Conservation (phyloP, 1,140 invertebrate species). For the Camponotus vicinus region DNA sequence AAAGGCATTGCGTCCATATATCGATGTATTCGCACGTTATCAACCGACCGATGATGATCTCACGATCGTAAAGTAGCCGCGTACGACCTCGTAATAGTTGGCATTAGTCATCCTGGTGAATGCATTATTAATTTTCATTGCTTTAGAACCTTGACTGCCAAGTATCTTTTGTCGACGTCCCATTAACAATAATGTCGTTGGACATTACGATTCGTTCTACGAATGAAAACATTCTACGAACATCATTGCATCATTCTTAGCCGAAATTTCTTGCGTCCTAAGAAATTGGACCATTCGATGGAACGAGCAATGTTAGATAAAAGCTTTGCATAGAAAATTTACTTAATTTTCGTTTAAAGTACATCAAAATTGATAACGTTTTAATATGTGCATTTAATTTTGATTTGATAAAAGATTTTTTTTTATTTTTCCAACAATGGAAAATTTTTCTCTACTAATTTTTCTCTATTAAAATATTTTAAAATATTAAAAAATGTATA, state of each 20-base stretch:
- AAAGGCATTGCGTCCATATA: conserved; percentile 4
- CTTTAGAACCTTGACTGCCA: conserved; percentile 59
- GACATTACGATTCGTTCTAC: conserved; percentile 38
- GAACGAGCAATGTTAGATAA: not conserved
- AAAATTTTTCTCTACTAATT: not conserved
- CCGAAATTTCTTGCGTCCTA: not conserved
- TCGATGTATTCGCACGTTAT: conserved; percentile 52
- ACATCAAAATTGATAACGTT: not conserved
- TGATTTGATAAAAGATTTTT: not conserved
- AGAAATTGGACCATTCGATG: not conserved
- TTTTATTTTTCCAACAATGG: not conserved
- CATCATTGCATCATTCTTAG: not conserved
- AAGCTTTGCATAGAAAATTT: not conserved
- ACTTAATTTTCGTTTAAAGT: not conserved
- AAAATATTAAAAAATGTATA: not conserved
- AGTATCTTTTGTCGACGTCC: conserved; percentile 60
- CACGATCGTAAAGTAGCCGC: conserved; percentile 61
- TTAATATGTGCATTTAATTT: not conserved
- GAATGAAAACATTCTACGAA: conserved; percentile 1
- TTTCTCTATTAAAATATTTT: not conserved
- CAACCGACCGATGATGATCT: conserved; percentile 35
- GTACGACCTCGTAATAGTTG: conserved; percentile 51
- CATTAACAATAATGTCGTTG: conserved; percentile 58
- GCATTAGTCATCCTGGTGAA: conserved; percentile 61
- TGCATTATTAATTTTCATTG: conserved; percentile 73